Percentiles rank a stretch among this genome's conserved stretches.
Evolutionary conservation across 2,888 invertebrate genomes (phyloP).

Genomic region (Pandemis heparana): DNA sequence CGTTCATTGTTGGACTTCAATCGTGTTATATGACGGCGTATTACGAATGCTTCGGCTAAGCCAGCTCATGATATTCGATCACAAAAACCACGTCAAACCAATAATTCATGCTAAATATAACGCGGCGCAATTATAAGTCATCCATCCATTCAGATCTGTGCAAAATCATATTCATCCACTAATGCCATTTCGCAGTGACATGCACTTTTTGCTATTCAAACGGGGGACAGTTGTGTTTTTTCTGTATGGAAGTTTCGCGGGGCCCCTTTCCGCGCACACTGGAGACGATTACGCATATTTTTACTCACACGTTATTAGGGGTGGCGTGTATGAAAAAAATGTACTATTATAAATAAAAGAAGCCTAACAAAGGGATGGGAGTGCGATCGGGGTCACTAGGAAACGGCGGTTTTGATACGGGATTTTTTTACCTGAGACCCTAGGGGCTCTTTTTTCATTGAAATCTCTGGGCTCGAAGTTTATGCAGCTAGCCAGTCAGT

Average conservation of each 20-base stretch:
- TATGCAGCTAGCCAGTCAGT: constrained; percentile 82
- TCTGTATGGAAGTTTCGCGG: constrained; percentile 67
- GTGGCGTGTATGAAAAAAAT: constrained; percentile 84
- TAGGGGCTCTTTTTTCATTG: constrained; percentile 78
- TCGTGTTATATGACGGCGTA: background rate
- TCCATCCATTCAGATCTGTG: constrained; percentile 79
- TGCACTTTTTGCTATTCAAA: constrained; percentile 85
- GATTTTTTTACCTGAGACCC: constrained; percentile 82
- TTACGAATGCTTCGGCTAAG: constrained; percentile 31
- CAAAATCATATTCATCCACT: constrained; percentile 83
- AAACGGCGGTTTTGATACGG: constrained; percentile 85
- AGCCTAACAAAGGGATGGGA: constrained; percentile 82
- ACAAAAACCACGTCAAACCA: constrained; percentile 79
- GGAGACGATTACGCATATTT: constrained; percentile 82
- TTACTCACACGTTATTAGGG: constrained; percentile 82
- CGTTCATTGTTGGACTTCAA: background rate
- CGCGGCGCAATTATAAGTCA: constrained; percentile 83
- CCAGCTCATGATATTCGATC: constrained; percentile 38
- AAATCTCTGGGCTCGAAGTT: constrained; percentile 71
- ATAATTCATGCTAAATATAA: constrained; percentile 85
- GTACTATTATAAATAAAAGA: constrained; percentile 84
- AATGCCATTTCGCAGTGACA: constrained; percentile 83
- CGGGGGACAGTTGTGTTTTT: constrained; percentile 82
- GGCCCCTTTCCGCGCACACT: constrained; percentile 55
- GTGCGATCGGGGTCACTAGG: constrained; percentile 86